phyloP scores from a whole-genome alignment of 2,888 invertebrate genomes.

The Ormyrus labotus region DNA sequence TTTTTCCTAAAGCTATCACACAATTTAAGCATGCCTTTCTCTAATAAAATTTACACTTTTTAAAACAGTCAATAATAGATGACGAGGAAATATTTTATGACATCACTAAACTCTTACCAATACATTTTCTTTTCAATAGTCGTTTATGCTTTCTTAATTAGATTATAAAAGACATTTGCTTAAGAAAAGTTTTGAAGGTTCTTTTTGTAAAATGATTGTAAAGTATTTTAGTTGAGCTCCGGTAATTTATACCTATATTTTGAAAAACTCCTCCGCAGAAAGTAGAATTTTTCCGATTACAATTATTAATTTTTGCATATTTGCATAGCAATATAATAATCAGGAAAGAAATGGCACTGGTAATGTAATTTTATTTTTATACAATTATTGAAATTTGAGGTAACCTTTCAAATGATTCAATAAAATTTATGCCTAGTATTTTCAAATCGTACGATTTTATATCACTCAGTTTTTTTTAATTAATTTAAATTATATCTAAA shows the following conservation, averaged over 20 bases:
- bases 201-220: constrained; percentile 7
- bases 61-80: background rate
- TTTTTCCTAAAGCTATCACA: constrained; percentile 1
- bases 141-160: background rate
- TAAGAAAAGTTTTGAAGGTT: background rate
- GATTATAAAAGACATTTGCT: constrained; percentile 27
- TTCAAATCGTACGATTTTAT: constrained; percentile 28
- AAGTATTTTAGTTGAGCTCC: background rate
- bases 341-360: constrained; percentile 55
- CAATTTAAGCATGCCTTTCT: constrained; percentile 16
- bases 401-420: constrained; percentile 42
- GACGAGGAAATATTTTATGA: constrained; percentile 36
- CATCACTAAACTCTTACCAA: constrained; percentile 32
- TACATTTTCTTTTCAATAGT: constrained; percentile 10
- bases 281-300: background rate
- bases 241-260: background rate
- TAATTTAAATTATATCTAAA: constrained; percentile 32
- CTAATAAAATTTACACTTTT: constrained; percentile 12
- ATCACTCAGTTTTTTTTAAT: constrained; percentile 28
- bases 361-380: constrained; percentile 32
- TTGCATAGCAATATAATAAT: constrained; percentile 15
- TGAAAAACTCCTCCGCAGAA: background rate
- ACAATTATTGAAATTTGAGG: constrained; percentile 42
- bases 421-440: constrained; percentile 9
- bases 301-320: background rate